Conservation (phyloP, 2,113 vertebrate species). For the Engystomops pustulosus region DNA sequence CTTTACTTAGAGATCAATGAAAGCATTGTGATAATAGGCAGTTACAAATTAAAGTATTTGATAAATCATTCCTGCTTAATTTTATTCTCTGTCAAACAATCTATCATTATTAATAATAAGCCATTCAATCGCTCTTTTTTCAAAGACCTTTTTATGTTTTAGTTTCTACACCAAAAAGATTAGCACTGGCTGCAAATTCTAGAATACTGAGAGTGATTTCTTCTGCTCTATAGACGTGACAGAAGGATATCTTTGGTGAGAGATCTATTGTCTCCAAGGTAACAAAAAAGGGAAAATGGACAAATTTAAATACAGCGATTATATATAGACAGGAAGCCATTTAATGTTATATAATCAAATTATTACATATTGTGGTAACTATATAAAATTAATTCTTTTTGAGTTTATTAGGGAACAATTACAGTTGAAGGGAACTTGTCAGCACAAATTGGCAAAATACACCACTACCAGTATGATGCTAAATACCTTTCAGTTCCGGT, state of each 20-base stretch:
- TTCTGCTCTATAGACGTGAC: not conserved
- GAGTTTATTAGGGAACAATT: too few species aligned
- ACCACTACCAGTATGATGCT: too few species aligned
- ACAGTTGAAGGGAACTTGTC: too few species aligned
- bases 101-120: conserved; percentile 52
- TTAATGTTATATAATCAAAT: not conserved
- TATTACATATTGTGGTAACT: not conserved
- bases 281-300: not conserved
- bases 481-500: too few species aligned
- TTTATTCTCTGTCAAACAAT: conserved; percentile 54
- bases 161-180: conserved; percentile 33
- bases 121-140: conserved; percentile 8
- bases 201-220: not conserved
- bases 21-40: conserved; percentile 42
- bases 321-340: not conserved
- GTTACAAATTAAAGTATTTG: conserved; percentile 51
- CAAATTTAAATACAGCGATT: not conserved
- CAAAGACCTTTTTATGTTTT: conserved; percentile 9
- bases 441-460: too few species aligned
- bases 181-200: conserved; percentile 25
- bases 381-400: not conserved
- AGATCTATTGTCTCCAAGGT: conserved; percentile 13
- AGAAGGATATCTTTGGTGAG: conserved; percentile 15
- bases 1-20: conserved; percentile 41
- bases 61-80: conserved; percentile 51